phyloP scores from a whole-genome alignment of 2,888 invertebrate species.

The Caenorhabditis zanzibari region DNA sequence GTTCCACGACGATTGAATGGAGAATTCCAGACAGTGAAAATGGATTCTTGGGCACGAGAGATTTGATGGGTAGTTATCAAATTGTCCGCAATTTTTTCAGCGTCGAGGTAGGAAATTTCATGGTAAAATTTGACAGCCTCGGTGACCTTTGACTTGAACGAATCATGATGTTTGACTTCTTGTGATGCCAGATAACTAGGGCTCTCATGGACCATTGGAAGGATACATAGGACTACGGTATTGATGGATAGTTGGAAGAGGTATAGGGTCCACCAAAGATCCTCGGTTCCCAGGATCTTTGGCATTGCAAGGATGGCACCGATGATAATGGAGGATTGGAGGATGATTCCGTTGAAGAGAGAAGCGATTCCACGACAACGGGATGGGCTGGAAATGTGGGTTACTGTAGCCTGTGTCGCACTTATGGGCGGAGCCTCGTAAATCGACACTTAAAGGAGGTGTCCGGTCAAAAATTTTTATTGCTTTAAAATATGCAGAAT shows the following conservation, averaged over 20 bases:
- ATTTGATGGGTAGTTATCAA: conserved; percentile 19
- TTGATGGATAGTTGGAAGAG: conserved; percentile 38
- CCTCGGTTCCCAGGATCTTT: conserved; percentile 26
- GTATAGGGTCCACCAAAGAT: conserved; percentile 47
- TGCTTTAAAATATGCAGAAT: too few species aligned
- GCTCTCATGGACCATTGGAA: conserved; percentile 42
- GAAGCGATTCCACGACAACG: conserved; percentile 55
- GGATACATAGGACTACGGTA: background rate
- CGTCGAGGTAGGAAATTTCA: conserved; percentile 15
- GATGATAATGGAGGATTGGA: conserved; percentile 38
- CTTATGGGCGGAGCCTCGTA: too few species aligned
- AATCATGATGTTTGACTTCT: conserved; percentile 26
- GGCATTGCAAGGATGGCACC: conserved; percentile 61
- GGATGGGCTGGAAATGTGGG: conserved; percentile 41
- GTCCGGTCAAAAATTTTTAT: too few species aligned
- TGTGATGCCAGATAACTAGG: conserved; percentile 46
- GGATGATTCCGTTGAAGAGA: conserved; percentile 49
- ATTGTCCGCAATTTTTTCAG: conserved; percentile 7
- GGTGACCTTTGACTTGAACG: conserved; percentile 17
- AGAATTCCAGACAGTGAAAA: conserved; percentile 29
- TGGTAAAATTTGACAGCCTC: conserved; percentile 44
- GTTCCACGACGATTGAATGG: conserved; percentile 48
- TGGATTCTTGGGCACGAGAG: conserved; percentile 7
- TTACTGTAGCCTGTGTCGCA: too few species aligned
- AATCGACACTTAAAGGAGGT: too few species aligned